Evolutionary conservation across 2,797 vertebrate genomes (phyloP).

Genomic region (Falco biarmicus): DNA sequence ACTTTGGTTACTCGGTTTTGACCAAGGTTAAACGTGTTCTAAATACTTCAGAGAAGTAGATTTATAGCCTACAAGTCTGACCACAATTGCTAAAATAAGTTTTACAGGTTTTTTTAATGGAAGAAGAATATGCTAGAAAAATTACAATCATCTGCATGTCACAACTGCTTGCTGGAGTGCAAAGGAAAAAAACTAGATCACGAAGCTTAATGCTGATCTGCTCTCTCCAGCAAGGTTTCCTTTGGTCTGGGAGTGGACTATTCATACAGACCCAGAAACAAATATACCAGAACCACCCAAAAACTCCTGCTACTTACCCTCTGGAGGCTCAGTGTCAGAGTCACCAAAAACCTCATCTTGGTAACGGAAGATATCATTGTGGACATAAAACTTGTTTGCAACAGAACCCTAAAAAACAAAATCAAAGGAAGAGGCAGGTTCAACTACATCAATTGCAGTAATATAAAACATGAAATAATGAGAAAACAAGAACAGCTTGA

Average conservation of each 20-base stretch:
- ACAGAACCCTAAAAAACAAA: constrained; percentile 88
- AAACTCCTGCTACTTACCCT: constrained; percentile 73
- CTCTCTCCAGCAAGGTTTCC: background rate
- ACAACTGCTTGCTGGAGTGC: background rate
- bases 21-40: background rate
- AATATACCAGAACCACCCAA: background rate
- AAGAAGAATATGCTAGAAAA: background rate
- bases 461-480: background rate
- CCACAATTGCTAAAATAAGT: background rate
- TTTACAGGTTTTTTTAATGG: background rate
- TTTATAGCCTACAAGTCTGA: background rate
- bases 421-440: background rate
- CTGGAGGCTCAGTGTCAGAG: constrained; percentile 94
- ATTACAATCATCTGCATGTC: background rate
- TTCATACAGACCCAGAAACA: background rate
- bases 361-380: constrained; percentile 97
- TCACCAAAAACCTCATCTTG: constrained; percentile 97
- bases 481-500: background rate
- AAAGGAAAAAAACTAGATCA: background rate
- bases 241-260: background rate
- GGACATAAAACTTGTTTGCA: constrained; percentile 97
- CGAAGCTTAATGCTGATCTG: background rate
- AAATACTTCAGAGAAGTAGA: background rate
- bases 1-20: background rate
- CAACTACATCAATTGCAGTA: background rate